These are phyloP conservation scores for Gyps fulvus DNA, from an alignment of 2,113 vertebrate species.

Conservation along the genomic window DNA sequence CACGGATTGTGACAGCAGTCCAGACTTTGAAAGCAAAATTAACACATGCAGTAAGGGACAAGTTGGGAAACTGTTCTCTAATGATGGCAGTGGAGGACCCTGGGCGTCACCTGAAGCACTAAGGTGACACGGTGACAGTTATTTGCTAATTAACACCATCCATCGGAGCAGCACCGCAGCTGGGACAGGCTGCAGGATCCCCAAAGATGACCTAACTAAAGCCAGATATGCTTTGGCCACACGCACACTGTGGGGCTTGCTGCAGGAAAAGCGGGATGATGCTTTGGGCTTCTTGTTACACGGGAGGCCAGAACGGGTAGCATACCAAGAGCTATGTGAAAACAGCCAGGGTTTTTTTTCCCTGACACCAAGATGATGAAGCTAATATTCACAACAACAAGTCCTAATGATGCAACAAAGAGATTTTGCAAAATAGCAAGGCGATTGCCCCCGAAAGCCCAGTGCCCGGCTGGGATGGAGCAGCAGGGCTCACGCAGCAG, in stretches of 20 bases:
- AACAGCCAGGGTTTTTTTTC: accelerated
- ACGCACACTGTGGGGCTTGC: accelerated
- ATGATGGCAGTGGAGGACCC: background rate
- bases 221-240: background rate
- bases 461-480: accelerated
- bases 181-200: background rate
- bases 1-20: background rate
- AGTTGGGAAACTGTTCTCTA: accelerated
- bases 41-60: background rate
- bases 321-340: background rate
- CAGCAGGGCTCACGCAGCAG: background rate
- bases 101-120: background rate
- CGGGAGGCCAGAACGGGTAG: accelerated
- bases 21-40: background rate
- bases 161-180: background rate
- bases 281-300: background rate
- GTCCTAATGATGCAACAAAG: background rate
- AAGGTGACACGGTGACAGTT: background rate
- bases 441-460: accelerated
- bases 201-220: background rate
- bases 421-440: background rate
- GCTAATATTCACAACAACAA: background rate
- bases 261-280: background rate
- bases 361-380: background rate
- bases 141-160: accelerated